Base-by-base conservation (phyloP, 2,797 vertebrate species). In the Mus spretus region DNA sequence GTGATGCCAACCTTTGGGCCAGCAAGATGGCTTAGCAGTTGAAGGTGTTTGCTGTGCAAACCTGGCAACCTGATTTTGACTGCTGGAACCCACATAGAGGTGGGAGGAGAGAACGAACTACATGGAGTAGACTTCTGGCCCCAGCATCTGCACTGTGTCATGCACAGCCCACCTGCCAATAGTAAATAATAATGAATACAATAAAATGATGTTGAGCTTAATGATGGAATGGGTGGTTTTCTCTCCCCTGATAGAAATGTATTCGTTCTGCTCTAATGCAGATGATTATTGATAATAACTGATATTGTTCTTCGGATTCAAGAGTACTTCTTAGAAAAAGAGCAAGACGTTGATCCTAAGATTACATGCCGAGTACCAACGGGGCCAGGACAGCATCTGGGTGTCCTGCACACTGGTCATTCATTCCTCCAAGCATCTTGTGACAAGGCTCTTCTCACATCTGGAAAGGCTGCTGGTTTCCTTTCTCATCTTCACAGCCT, bases 231-330 rank as follows among this genome's bases (percentile, higher is more conserved):
- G 37, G 37, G 63, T 20, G 12, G 19, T 90, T 92, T 95, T 86
- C 47, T 53, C 82, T 88, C 81, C 59, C 40, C 53, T 50, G 26
- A 89, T 57, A 91, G 26, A 86, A 74, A 74, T 44, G 28, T 15
- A 19, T 91, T 84, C 37, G 24, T 22, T 55, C 75, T 61, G 28
- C n/a, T 91, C 55, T 82, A 67, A 84, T 80, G 34, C 65, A 81
- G 84, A 84, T 83, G 20, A 31, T 94, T 79, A 59, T 70, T 0
- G 0, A 47, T 91, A 79, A 47, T 34, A 83, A 89, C 93, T 93
- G 92, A n/a, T 34, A 61, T 81, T 92, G 55, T 93, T 97, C 90
- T 93, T 88, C 80, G 65, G 26, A 57, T 53, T 94, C 72, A 82
- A n/a, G 50, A 53, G 4, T 92, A 63, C 13, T 75, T 79, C 31